These are phyloP conservation scores for Pinctada fucata DNA, from an alignment of 2,888 invertebrate species.

Conservation along the genomic window DNA sequence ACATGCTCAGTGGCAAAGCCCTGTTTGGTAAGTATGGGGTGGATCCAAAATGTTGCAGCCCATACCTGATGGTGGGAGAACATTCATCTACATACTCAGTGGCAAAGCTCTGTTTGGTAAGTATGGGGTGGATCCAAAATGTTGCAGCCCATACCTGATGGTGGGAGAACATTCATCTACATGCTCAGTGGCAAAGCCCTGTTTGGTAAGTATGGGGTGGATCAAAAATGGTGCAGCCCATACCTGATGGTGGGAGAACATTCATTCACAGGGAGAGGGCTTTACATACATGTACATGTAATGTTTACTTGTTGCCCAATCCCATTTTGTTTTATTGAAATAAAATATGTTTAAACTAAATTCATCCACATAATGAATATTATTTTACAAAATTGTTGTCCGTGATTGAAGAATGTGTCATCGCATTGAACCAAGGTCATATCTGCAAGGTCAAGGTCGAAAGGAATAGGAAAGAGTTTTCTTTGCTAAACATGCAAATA, in stretches of 20 bases:
- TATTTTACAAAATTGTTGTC: too few relatives aligned
- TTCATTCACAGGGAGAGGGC: constrained; percentile 75
- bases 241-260: constrained; percentile 71
- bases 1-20: constrained; percentile 68
- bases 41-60: constrained; percentile 66
- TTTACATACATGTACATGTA: too few relatives aligned
- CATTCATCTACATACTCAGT: constrained; percentile 71
- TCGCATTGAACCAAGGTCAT: too few relatives aligned
- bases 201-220: constrained; percentile 69
- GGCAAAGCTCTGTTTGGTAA: constrained; percentile 68
- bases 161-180: constrained; percentile 75
- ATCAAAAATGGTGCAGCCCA: constrained; percentile 63
- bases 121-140: too few relatives aligned
- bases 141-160: constrained; percentile 70
- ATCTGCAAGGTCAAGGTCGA: too few relatives aligned
- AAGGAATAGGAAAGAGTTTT: too few relatives aligned
- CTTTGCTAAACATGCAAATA: too few relatives aligned
- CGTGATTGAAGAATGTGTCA: too few relatives aligned
- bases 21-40: constrained; percentile 64
- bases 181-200: constrained; percentile 65
- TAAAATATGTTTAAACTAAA: too few relatives aligned
- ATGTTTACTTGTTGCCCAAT: too few relatives aligned
- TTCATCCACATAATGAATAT: too few relatives aligned
- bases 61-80: constrained; percentile 71
- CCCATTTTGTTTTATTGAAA: too few relatives aligned